Conservation (phyloP, 2,797 vertebrate genomes). For the Lithobates pipiens region DNA sequence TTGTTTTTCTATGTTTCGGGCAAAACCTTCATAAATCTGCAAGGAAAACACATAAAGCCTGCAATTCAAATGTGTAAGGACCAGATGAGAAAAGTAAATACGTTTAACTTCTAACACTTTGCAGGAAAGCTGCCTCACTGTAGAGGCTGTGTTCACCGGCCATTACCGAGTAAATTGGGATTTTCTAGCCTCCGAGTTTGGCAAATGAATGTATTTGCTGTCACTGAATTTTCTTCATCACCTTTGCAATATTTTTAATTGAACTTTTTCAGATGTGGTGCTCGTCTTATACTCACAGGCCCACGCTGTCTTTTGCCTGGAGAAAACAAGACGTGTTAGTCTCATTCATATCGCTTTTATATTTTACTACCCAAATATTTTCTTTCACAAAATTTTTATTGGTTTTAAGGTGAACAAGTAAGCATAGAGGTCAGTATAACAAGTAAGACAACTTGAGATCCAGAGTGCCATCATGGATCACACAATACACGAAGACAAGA, state of each 20-base stretch:
- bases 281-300: slow-evolving; percentile 10
- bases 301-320: background rate
- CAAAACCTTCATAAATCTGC: slow-evolving; percentile 44
- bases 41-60: slow-evolving; percentile 54
- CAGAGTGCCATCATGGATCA: too few species aligned
- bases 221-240: slow-evolving; percentile 29
- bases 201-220: slow-evolving; percentile 28
- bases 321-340: background rate
- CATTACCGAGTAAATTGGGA: slow-evolving; percentile 39
- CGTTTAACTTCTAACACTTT: slow-evolving; percentile 59
- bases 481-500: too few species aligned
- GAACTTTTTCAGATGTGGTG: slow-evolving; percentile 17
- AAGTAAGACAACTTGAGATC: too few species aligned
- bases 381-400: too few species aligned
- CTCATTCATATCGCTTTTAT: too few species aligned
- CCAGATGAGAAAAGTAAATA: slow-evolving; percentile 55
- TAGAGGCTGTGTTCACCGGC: slow-evolving; percentile 37
- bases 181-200: slow-evolving; percentile 19
- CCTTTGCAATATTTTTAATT: slow-evolving; percentile 51
- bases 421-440: too few species aligned
- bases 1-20: slow-evolving; percentile 26
- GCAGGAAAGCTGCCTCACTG: slow-evolving; percentile 25
- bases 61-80: slow-evolving; percentile 55
- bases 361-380: too few species aligned
- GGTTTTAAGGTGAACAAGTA: too few species aligned